A percentile compares a stretch with the other conserved stretches of the same genome.
These are phyloP conservation scores for Sinosuthora webbiana DNA, from an alignment of 2,113 vertebrate species.

Conservation along the genomic window DNA sequence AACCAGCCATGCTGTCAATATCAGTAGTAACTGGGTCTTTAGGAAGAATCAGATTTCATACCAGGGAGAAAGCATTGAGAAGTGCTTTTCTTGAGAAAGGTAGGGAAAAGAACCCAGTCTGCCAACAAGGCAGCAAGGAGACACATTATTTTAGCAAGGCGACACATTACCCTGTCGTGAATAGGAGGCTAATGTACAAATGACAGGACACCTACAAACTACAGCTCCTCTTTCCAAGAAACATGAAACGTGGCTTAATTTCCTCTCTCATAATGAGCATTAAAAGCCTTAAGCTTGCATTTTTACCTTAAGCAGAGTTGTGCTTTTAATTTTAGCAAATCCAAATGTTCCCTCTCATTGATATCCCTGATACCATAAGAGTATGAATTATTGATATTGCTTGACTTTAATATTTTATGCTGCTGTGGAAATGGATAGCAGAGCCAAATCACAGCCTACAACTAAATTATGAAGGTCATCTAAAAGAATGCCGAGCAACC, in stretches of 20 bases:
- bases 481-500: constrained; percentile 7
- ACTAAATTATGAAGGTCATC: constrained; percentile 51
- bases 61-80: not conserved
- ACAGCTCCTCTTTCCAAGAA: constrained; percentile 17
- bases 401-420: constrained; percentile 61
- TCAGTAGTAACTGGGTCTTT: not conserved
- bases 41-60: not conserved
- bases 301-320: not conserved
- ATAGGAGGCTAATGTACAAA: not conserved
- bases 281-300: constrained; percentile 23
- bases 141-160: not conserved
- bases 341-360: constrained; percentile 10
- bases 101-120: not conserved
- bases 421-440: constrained; percentile 26
- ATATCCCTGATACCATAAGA: not conserved
- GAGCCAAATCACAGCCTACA: constrained; percentile 26
- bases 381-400: constrained; percentile 62
- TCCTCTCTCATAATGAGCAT: not conserved
- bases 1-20: not conserved
- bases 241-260: constrained; percentile 3
- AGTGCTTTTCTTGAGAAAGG: not conserved
- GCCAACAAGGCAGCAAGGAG: not conserved
- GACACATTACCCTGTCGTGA: not conserved
- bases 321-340: constrained; percentile 40
- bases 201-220: not conserved